A percentile compares a stretch with the other conserved stretches of the same genome.
Conservation (phyloP, 1,140 invertebrate species). For the Nasonia longicornis region DNA sequence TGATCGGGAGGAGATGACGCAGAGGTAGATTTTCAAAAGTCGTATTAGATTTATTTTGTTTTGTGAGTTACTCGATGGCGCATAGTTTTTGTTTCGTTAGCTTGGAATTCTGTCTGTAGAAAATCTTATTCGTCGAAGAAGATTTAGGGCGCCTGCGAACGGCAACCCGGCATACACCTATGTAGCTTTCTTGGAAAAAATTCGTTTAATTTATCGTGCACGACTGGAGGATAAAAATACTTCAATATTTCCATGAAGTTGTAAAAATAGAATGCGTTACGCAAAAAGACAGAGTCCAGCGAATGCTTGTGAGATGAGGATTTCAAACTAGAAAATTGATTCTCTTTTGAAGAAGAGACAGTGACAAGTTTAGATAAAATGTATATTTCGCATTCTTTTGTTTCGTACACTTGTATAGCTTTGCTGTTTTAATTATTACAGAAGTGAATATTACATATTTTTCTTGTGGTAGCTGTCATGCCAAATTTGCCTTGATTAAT, state of each 20-base stretch:
- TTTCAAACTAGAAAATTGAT: too few relatives aligned
- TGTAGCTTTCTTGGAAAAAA: neutral
- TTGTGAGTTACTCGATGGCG: too few relatives aligned
- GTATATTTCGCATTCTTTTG: slow-evolving; percentile 14
- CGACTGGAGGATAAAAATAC: neutral
- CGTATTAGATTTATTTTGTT: too few relatives aligned
- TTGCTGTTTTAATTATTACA: too few relatives aligned
- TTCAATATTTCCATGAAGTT: neutral
- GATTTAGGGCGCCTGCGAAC: neutral
- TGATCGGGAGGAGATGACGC: too few relatives aligned
- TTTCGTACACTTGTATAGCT: neutral
- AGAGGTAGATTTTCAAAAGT: too few relatives aligned
- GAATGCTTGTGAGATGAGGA: too few relatives aligned
- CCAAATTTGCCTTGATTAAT: neutral
- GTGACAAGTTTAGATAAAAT: neutral
- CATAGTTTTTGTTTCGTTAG: too few relatives aligned
- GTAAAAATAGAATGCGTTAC: neutral
- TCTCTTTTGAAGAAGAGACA: too few relatives aligned
- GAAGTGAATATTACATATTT: neutral
- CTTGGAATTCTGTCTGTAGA: neutral
- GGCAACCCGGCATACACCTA: neutral
- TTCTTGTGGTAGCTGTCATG: neutral
- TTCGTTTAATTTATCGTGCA: neutral
- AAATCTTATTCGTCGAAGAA: neutral
- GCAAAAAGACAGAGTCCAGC: too few relatives aligned